Percentiles rank a stretch among this genome's conserved stretches.
phyloP scores from a whole-genome alignment of 2,797 vertebrate species.

The Ibycter americanus region DNA sequence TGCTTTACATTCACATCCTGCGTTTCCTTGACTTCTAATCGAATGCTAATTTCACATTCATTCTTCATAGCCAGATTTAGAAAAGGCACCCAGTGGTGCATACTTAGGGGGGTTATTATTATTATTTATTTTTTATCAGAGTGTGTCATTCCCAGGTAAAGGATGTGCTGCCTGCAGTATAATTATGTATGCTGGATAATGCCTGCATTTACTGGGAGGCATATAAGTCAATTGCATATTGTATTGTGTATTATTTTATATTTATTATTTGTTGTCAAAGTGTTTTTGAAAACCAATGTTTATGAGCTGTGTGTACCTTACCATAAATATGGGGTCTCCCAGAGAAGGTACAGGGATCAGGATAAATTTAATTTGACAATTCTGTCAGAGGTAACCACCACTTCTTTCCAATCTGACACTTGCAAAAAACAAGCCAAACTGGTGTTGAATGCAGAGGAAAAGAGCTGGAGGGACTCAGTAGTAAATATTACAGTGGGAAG shows the following conservation, averaged over 20 bases:
- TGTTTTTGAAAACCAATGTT: constrained; percentile 67
- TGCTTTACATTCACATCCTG: constrained; percentile 34
- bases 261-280: constrained; percentile 67
- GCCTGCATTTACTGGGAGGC: constrained; percentile 26
- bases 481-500: background rate
- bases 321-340: constrained; percentile 58
- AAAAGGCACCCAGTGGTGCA: constrained; percentile 39
- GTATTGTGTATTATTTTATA: constrained; percentile 59
- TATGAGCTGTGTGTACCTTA: constrained; percentile 48
- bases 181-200: constrained; percentile 69
- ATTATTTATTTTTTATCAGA: constrained; percentile 60
- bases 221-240: constrained; percentile 72
- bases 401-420: constrained; percentile 51
- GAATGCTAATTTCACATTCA: constrained; percentile 66
- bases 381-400: constrained; percentile 66
- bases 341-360: constrained; percentile 53
- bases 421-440: constrained; percentile 16
- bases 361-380: constrained; percentile 71
- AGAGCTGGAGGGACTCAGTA: background rate
- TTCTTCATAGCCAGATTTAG: constrained; percentile 59
- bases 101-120: background rate
- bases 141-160: constrained; percentile 55
- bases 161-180: constrained; percentile 50
- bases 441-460: constrained; percentile 28
- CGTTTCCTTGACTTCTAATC: constrained; percentile 52